phyloP scores from a whole-genome alignment of 2,888 invertebrate genomes.

The Thereva unica region DNA sequence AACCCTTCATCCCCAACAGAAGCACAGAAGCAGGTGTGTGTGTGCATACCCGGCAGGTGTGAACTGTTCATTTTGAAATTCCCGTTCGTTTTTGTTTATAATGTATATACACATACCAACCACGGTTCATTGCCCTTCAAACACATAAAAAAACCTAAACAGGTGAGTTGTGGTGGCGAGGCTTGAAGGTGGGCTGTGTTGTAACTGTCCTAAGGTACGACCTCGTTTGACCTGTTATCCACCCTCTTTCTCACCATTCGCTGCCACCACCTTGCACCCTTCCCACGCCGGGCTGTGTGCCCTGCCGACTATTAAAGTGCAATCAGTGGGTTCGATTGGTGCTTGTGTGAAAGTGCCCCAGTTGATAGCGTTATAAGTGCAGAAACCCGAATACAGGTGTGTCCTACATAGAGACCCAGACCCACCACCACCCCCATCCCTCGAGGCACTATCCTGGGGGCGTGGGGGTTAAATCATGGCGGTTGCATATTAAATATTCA shows the following conservation, averaged over 20 bases:
- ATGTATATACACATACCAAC: too few relatives aligned
- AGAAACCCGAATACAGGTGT: slow-evolving; percentile 9
- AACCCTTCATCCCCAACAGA: too few relatives aligned
- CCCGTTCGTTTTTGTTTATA: too few relatives aligned
- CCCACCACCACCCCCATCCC: neutral
- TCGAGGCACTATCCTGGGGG: neutral
- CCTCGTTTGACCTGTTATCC: too few relatives aligned
- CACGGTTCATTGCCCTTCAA: too few relatives aligned
- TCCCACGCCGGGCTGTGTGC: slow-evolving; percentile 11
- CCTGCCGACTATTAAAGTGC: slow-evolving; percentile 26
- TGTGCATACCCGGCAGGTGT: too few relatives aligned
- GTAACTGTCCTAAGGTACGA: too few relatives aligned
- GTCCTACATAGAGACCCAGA: slow-evolving; percentile 17
- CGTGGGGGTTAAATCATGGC: slow-evolving; percentile 7
- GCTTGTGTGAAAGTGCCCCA: slow-evolving; percentile 22
- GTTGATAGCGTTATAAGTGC: slow-evolving; percentile 25
- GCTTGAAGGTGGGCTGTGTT: too few relatives aligned
- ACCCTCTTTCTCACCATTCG: neutral
- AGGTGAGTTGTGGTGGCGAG: too few relatives aligned
- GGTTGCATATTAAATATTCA: slow-evolving; percentile 20
- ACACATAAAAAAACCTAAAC: too few relatives aligned
- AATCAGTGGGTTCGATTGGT: slow-evolving; percentile 29
- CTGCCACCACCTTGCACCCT: neutral
- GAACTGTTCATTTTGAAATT: too few relatives aligned
- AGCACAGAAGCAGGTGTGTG: too few relatives aligned